A percentile compares a stretch with the other conserved stretches of the same genome.
phyloP scores from a whole-genome alignment of 2,888 invertebrate genomes.

The Cryptocheilus praepositus region DNA sequence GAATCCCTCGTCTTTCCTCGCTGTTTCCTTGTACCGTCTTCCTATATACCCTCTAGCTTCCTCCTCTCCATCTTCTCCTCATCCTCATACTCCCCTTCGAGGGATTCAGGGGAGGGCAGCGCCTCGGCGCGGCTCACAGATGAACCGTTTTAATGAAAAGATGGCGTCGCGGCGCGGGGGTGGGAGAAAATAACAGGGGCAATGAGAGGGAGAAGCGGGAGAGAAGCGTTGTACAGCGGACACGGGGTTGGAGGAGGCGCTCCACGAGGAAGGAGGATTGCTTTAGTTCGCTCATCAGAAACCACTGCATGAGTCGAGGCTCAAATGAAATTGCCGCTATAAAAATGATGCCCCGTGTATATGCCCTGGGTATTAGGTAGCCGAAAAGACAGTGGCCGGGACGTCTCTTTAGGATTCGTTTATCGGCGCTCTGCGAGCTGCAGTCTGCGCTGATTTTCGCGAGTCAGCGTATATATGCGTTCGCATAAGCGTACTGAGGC shows the following conservation, averaged over 20 bases:
- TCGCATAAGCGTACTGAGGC: no score
- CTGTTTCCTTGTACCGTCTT: conserved; percentile 8
- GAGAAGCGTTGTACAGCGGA: conserved; percentile 32
- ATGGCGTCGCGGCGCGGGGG: conserved; percentile 60
- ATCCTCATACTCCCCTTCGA: conserved; percentile 15
- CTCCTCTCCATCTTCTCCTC: conserved; percentile 16
- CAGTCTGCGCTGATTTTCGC: no score
- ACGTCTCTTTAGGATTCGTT: conserved; percentile 50
- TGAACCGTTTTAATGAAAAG: conserved; percentile 73
- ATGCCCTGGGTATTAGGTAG: conserved; percentile 67
- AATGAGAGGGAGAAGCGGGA: conserved; percentile 38
- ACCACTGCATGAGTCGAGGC: conserved; percentile 72
- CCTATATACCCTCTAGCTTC: conserved; percentile 7
- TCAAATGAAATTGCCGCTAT: conserved; percentile 74
- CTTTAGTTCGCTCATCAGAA: conserved; percentile 69
- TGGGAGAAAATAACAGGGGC: conserved; percentile 17
- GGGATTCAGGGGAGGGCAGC: conserved; percentile 39
- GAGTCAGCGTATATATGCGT: no score
- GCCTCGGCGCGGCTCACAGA: conserved; percentile 63
- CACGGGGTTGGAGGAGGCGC: conserved; percentile 1
- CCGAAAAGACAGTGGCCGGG: conserved; percentile 38
- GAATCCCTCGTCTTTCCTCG: conserved; percentile 13
- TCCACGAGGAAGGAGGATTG: conserved; percentile 28
- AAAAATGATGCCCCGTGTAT: conserved; percentile 72
- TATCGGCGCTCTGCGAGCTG: not conserved